Base-by-base conservation (phyloP, 2,113 vertebrate genomes). In the Campylorhamphus procurvoides region DNA sequence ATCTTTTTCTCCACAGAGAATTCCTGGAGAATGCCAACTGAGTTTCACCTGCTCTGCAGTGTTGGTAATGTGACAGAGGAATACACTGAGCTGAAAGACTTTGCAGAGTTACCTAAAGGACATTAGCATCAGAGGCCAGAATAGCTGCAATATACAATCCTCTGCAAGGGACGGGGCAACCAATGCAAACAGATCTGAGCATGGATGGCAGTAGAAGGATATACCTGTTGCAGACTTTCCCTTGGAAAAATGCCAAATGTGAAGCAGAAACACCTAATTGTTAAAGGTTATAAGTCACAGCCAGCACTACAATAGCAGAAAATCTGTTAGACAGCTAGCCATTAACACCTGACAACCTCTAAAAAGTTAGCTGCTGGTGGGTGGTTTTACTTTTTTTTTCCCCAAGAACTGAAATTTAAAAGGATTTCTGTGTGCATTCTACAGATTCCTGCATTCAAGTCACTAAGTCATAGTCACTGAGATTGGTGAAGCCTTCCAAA, bases 291-390 rank as follows among this genome's bases (percentile, higher is more conserved):
- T n/a, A 69, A 88, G 20, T 44, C 25, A 20, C 44, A 53, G 33
- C 10, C 46, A 55, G 28, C 23, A 47, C 14, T 19, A 39, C n/a
- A 66, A 76, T 8, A 80, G 44, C 27, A 75, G 46, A 85, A 85
- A 81, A 55, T 44, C 49, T 90, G 2, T 66, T 49, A 79, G 53
- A 82, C 29, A 90, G 47, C 29, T 55, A 68, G 27, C 28, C 63
- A 84, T 87, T 96, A 84, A 66, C 53, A 71, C 28, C n/a, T 66
- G 23, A 58, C 18, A 90, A 29, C 13, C 60, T 92, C 86, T 76
- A 66, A 89, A 75, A 92, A 46, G 50, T 67, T 74, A 69, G 24
- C 53, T 58, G 24, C 37, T 44, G 16, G 39, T 47, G 12, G 40
- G 23, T 46, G 28, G 2, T 6, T 63, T 28, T 40, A 12, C 8